Conservation (phyloP, 2,797 vertebrate species). For the Hippocampus kuda region DNA sequence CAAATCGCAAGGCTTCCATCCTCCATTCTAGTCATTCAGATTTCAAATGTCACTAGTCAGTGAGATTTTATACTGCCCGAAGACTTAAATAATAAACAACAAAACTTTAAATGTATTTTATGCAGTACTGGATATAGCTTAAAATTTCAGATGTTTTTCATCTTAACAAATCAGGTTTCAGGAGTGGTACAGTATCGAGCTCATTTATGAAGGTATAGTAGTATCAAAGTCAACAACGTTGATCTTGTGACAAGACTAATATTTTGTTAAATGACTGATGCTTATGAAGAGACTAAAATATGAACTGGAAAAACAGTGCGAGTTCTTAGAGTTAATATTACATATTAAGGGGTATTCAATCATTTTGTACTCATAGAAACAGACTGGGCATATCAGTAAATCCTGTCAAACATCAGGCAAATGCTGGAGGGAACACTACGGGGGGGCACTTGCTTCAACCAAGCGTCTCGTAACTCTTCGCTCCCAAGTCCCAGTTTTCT, state of each 20-base stretch:
- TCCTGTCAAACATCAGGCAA: slow-evolving; percentile 17
- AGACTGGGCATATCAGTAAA: slow-evolving; percentile 9
- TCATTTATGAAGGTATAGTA: too few species aligned
- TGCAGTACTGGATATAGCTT: too few species aligned
- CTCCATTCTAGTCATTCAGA: too few species aligned
- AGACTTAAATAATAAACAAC: too few species aligned
- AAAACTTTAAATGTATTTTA: too few species aligned
- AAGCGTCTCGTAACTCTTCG: slow-evolving; percentile 30
- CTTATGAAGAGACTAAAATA: background rate
- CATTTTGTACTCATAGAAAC: background rate
- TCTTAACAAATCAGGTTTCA: too few species aligned
- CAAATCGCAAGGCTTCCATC: too few species aligned
- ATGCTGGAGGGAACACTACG: slow-evolving; percentile 17
- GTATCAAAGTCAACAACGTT: too few species aligned
- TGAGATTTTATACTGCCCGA: too few species aligned
- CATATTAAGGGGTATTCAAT: background rate
- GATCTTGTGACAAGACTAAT: background rate
- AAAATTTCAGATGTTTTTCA: too few species aligned
- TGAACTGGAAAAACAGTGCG: background rate
- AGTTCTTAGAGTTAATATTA: background rate
- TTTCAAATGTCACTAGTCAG: too few species aligned
- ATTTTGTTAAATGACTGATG: background rate
- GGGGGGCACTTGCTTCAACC: slow-evolving; percentile 30
- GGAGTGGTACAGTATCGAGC: too few species aligned
- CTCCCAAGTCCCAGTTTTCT: slow-evolving; percentile 31